phyloP scores from a whole-genome alignment of 2,113 vertebrate species.

The Esox niger region DNA sequence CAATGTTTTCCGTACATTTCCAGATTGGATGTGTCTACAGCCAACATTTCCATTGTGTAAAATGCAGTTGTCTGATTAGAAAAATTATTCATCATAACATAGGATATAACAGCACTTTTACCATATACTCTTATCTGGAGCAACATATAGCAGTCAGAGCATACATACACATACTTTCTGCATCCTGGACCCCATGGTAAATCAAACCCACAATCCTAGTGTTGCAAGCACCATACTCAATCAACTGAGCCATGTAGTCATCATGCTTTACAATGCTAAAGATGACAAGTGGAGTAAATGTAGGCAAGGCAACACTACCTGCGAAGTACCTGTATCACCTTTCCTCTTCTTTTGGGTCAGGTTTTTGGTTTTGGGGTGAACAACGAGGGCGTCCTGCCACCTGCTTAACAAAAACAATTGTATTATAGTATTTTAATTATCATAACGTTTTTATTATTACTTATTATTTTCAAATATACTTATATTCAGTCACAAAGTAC shows the following conservation, averaged over 20 bases:
- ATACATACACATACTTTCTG: no score
- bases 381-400: slow-evolving; percentile 37
- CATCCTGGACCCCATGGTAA: no score
- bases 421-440: no score
- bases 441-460: no score
- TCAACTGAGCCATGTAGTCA: not conserved
- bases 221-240: no score
- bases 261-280: not conserved
- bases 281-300: not conserved
- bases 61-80: not conserved
- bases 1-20: not conserved
- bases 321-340: slow-evolving; percentile 19
- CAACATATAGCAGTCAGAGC: no score
- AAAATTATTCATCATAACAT: not conserved
- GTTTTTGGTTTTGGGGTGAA: slow-evolving; percentile 42
- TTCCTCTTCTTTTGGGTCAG: slow-evolving; percentile 39
- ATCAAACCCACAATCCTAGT: no score
- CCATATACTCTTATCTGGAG: no score
- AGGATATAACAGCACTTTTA: not conserved
- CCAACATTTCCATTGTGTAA: not conserved
- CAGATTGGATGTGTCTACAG: not conserved
- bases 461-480: no score
- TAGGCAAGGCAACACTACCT: not conserved
- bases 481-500: no score
- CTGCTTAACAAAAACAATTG: slow-evolving; percentile 28